Base-by-base conservation (phyloP, 2,113 vertebrate species). In the Entelurus aequoreus region DNA sequence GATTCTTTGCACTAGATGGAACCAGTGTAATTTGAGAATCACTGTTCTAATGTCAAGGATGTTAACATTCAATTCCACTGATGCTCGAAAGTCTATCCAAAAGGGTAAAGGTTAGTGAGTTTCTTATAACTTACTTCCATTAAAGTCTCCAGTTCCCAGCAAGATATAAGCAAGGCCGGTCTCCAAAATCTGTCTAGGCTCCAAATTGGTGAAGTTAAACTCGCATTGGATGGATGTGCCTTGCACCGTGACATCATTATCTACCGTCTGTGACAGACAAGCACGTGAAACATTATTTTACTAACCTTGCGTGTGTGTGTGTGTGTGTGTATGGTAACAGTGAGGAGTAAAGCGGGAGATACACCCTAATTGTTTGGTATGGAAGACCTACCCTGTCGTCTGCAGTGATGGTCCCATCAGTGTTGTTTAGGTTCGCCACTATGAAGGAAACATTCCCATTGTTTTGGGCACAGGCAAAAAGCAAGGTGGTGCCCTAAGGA, bases 171-270 rank as follows among this genome's bases (percentile, higher is more conserved):
- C 15, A 6, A 57, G 28, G 28, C 28, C 5, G 2, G 5, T 12
- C 12, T 40, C 37, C 10, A 19, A 8, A 16, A 19, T 57, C 11
- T 57, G 35, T 40, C 55, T 44, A 16, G 40, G 6, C 21, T 19
- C 6, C n/a, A 44, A 13, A 42, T 57, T 21, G 1, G 8, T 1
- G 11, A 57, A 44, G 38, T 37, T 44, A 6, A 57, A 57, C 40
- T 57, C 9, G 55, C 55, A 57, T 12, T 57, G 9, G 11, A 57
- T 44, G 6, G 16, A 14, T 16, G 10, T 57, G n/a, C 16, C 40
- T 0, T 0, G 1, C 38, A 46, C n/a, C 5, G 13, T 1, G 9
- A 1, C 4, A 11, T 8, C 1, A 57, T 11, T 9, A 5, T 1
- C 4, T 6, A 42, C 11, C 0, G 0, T 1, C 55, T 57, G 40